These are phyloP conservation scores for Henricia sp. DNA, from an alignment of 53 echinoderm and acorn worm genomes.

Conservation along the genomic window DNA sequence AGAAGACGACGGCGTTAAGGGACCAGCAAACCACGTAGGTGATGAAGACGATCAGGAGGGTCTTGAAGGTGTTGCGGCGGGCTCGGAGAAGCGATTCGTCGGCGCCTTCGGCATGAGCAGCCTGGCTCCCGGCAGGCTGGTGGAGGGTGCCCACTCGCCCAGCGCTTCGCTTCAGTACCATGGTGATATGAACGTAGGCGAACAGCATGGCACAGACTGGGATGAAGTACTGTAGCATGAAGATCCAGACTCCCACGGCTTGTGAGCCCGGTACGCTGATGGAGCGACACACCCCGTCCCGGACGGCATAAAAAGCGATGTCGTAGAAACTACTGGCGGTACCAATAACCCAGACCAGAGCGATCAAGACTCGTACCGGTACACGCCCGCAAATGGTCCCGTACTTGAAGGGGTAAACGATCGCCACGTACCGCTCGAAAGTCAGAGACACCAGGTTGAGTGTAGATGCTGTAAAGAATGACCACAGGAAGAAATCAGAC, in stretches of 20 bases:
- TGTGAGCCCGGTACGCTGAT: conserved; percentile 31
- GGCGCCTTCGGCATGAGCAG: neutral
- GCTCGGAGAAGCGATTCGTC: conserved; percentile 30
- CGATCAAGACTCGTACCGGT: conserved; percentile 42
- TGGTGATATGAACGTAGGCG: conserved; percentile 68
- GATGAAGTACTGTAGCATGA: conserved; percentile 81
- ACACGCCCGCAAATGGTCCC: conserved; percentile 61
- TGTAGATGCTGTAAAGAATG: conserved; percentile 80
- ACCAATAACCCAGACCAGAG: conserved; percentile 74
- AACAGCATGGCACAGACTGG: conserved; percentile 79
- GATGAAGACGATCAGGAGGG: conserved; percentile 55
- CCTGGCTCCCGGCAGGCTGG: too few relatives aligned
- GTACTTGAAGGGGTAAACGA: conserved; percentile 82
- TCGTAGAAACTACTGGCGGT: conserved; percentile 64
- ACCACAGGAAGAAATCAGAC: conserved; percentile 81
- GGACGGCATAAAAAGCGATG: conserved; percentile 35
- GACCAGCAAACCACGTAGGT: conserved; percentile 65
- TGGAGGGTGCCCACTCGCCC: conserved; percentile 11
- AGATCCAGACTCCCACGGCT: conserved; percentile 68
- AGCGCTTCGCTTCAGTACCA: conserved; percentile 58
- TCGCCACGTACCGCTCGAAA: conserved; percentile 84
- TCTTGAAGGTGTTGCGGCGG: conserved; percentile 60
- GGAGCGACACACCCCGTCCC: conserved; percentile 25
- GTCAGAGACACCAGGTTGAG: conserved; percentile 87
- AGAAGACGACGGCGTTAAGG: conserved; percentile 54